Evolutionary conservation across 2,888 invertebrate species (phyloP).

Genomic region (Athalia circularis): DNA sequence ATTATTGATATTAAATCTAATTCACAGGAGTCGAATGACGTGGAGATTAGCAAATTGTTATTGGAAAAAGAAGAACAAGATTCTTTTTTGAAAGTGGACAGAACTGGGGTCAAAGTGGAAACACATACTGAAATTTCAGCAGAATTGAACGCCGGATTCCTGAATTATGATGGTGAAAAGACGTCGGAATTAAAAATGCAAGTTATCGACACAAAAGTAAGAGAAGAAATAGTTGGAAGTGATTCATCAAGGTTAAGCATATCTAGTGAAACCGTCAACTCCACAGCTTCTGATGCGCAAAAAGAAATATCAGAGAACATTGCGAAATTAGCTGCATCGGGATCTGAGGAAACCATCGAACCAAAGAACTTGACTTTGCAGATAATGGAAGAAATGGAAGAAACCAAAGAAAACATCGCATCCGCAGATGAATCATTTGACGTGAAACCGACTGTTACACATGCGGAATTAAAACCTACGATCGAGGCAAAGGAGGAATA

Average conservation of each 20-base stretch:
- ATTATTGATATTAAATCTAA: conserved; percentile 4
- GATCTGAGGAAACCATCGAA: conserved; percentile 27
- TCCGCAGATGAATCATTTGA: conserved; percentile 15
- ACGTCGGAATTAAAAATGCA: conserved; percentile 26
- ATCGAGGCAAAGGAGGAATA: background rate
- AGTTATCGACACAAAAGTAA: conserved; percentile 46
- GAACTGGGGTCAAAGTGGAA: conserved; percentile 18
- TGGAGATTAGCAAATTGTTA: conserved; percentile 19
- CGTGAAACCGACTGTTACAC: conserved; percentile 3
- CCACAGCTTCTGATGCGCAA: background rate
- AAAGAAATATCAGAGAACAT: conserved; percentile 1
- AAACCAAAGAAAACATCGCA: conserved; percentile 1
- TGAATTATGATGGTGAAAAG: conserved; percentile 15
- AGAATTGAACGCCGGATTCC: conserved; percentile 23
- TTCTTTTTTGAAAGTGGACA: background rate
- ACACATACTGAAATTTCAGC: background rate
- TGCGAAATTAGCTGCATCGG: conserved; percentile 25
- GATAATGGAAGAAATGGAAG: conserved; percentile 48
- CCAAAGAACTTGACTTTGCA: conserved; percentile 43
- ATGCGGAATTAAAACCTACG: background rate
- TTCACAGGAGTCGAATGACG: conserved; percentile 35
- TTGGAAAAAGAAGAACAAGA: conserved; percentile 21
- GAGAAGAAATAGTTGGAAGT: conserved; percentile 11
- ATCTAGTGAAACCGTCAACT: conserved; percentile 12
- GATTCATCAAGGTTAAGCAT: background rate